A percentile compares a stretch with the other conserved stretches of the same genome.
phyloP scores from a whole-genome alignment of 2,888 invertebrate genomes.

The Cepaea hortensis region DNA sequence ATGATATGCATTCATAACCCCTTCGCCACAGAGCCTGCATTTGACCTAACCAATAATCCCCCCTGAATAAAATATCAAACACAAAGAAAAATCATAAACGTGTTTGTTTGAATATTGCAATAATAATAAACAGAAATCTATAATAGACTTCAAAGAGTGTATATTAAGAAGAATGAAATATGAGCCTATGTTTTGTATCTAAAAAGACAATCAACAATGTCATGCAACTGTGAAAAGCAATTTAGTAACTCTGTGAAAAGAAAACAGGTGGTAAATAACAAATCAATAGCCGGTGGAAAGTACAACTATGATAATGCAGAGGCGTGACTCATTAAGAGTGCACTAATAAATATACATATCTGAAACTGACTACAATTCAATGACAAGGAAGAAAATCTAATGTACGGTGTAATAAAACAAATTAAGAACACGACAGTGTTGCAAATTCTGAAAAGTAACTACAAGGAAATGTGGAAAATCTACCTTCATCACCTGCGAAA shows the following conservation, averaged over 20 bases:
- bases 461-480: conserved; percentile 14
- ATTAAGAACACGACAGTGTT: conserved; percentile 2
- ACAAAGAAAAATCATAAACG: not conserved
- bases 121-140: not conserved
- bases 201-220: conserved; percentile 12
- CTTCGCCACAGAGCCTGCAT: too few relatives aligned
- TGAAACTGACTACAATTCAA: not conserved
- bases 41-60: too few relatives aligned
- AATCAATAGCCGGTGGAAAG: not conserved
- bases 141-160: not conserved
- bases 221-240: conserved; percentile 14
- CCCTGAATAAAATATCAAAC: too few relatives aligned
- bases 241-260: not conserved
- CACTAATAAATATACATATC: not conserved
- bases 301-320: not conserved
- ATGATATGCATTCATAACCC: too few relatives aligned
- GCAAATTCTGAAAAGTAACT: conserved; percentile 1
- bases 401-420: conserved; percentile 2
- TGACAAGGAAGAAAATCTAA: conserved; percentile 1
- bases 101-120: not conserved
- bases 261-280: not conserved
- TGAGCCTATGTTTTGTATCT: too few relatives aligned
- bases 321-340: not conserved
- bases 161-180: not conserved
- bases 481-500: conserved; percentile 75